Evolutionary conservation across 2,113 vertebrate genomes (phyloP).

Genomic region (Bubo blakistoni): DNA sequence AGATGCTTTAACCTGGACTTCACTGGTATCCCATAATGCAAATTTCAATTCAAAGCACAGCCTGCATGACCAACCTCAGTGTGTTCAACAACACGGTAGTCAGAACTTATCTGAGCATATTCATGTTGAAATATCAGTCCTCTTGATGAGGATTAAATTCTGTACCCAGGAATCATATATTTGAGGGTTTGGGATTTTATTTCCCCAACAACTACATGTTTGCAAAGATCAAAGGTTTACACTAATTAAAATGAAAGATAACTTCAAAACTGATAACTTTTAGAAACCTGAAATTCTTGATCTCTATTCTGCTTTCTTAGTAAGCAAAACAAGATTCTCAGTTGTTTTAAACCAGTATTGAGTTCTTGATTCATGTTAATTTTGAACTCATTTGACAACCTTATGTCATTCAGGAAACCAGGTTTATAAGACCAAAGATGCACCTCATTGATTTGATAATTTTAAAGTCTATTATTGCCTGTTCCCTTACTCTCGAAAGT

Average conservation of each 20-base stretch:
- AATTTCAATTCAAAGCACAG: neutral
- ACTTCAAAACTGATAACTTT: neutral
- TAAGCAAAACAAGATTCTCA: neutral
- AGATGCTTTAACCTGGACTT: neutral
- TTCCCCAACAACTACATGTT: neutral
- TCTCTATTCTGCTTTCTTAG: neutral
- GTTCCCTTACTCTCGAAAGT: neutral
- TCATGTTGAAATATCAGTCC: neutral
- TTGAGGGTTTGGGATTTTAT: neutral
- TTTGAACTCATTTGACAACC: neutral
- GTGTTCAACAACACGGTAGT: neutral
- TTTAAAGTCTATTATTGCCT: neutral
- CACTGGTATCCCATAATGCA: neutral
- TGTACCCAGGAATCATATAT: neutral
- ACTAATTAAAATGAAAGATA: neutral
- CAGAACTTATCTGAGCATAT: neutral
- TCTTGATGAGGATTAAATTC: neutral
- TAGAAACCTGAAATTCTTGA: neutral
- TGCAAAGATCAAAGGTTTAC: neutral
- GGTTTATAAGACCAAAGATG: neutral
- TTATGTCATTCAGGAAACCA: neutral
- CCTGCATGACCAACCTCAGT: neutral
- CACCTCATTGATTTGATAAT: neutral
- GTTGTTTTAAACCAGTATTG: neutral
- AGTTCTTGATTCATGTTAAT: neutral